These are phyloP conservation scores for Operophtera brumata DNA, from an alignment of 2,888 invertebrate genomes.

Conservation along the genomic window DNA sequence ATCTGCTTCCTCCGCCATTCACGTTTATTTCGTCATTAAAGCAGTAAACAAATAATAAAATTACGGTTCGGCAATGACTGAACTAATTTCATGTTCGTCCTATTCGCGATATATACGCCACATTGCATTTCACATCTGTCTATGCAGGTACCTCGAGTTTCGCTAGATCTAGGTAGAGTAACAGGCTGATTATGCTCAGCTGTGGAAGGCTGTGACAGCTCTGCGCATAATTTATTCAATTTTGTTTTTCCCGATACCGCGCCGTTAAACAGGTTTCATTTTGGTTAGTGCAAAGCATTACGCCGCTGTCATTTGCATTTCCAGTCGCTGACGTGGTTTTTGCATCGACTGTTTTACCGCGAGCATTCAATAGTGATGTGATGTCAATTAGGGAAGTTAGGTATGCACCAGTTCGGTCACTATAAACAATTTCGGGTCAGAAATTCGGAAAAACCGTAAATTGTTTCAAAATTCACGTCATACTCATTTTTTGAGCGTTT, in stretches of 20 bases:
- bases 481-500: too few relatives aligned
- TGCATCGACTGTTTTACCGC: constrained; percentile 25
- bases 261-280: constrained; percentile 11
- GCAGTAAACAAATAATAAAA: too few relatives aligned
- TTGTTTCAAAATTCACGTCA: too few relatives aligned
- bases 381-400: constrained; percentile 10
- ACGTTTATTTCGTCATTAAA: too few relatives aligned
- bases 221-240: constrained; percentile 3
- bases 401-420: neutral
- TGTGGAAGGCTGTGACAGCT: neutral
- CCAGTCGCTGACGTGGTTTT: constrained; percentile 17
- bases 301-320: constrained; percentile 17
- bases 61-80: too few relatives aligned
- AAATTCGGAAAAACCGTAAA: neutral
- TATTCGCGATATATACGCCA: too few relatives aligned
- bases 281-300: constrained; percentile 13
- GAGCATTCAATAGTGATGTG: constrained; percentile 21
- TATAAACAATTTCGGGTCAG: neutral
- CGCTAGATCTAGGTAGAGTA: too few relatives aligned
- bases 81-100: too few relatives aligned
- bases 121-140: too few relatives aligned
- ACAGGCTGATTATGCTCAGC: neutral
- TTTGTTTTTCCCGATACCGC: constrained; percentile 13
- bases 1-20: too few relatives aligned
- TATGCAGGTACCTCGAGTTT: too few relatives aligned